Conservation (phyloP, 1,140 invertebrate genomes). For the Mylabris phalerata region DNA sequence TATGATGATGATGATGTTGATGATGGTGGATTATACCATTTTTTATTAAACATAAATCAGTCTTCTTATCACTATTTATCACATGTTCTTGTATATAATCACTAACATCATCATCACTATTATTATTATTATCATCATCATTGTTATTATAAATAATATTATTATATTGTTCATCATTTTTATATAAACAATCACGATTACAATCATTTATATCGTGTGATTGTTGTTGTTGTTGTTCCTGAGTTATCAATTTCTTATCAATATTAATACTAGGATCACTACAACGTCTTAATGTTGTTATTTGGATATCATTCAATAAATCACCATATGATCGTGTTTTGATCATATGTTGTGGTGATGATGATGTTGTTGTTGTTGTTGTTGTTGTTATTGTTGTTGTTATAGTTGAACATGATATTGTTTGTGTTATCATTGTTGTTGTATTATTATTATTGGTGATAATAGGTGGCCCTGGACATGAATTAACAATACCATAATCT, state of each 20-base stretch:
- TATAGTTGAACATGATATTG: no score
- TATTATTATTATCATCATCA: neutral
- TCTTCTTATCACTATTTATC: slow-evolving; percentile 16
- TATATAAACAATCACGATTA: slow-evolving; percentile 32
- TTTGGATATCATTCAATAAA: slow-evolving; percentile 57
- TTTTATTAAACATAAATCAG: neutral
- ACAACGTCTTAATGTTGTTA: slow-evolving; percentile 53
- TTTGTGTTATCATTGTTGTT: no score
- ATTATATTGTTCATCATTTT: slow-evolving; percentile 1
- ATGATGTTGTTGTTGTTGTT: neutral
- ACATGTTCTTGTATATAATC: slow-evolving; percentile 7
- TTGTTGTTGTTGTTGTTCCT: no score
- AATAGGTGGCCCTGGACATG: slow-evolving; percentile 26
- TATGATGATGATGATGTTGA: no score
- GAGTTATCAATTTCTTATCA: slow-evolving; percentile 41
- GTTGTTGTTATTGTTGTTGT: no score
- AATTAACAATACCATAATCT: slow-evolving; percentile 21
- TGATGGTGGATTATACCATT: no score
- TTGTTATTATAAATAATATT: slow-evolving; percentile 28
- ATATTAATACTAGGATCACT: slow-evolving; percentile 76
- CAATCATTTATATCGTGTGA: slow-evolving; percentile 16
- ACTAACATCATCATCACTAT: neutral
- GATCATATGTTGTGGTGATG: slow-evolving; percentile 47
- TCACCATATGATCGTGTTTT: slow-evolving; percentile 79
- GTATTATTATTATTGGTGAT: neutral